These are phyloP conservation scores for Sardina pilchardus DNA, from an alignment of 2,113 vertebrate species.

Conservation along the genomic window DNA sequence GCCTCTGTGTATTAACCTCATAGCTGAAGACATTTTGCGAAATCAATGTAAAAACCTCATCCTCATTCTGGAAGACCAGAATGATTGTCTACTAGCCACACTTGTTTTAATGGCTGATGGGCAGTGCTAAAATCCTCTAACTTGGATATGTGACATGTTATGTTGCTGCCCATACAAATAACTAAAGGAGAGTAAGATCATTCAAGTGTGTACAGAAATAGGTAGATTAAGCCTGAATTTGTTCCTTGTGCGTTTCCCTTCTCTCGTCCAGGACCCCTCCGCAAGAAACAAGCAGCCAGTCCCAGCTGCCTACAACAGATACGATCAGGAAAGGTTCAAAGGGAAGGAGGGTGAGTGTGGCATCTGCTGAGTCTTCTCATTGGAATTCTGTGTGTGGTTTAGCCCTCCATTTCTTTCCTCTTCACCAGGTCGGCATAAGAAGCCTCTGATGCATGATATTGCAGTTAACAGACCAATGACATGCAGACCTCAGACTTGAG, in stretches of 20 bases:
- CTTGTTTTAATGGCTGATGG: no score
- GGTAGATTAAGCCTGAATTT: not conserved
- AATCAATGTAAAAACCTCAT: no score
- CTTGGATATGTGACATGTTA: no score
- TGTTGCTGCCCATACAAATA: no score
- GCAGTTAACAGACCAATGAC: not conserved
- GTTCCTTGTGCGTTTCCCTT: not conserved
- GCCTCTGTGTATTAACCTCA: no score
- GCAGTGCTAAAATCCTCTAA: no score
- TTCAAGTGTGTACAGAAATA: not conserved
- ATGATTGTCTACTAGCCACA: no score
- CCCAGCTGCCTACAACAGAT: conserved; percentile 96
- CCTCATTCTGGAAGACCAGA: no score
- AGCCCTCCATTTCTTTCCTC: not conserved
- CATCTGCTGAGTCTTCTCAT: conserved; percentile 5
- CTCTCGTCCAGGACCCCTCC: conserved; percentile 81
- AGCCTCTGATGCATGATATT: not conserved
- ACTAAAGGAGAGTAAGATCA: not conserved
- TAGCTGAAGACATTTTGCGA: no score
- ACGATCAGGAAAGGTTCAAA: conserved; percentile 97
- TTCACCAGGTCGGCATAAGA: not conserved
- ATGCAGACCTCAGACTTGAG: not conserved
- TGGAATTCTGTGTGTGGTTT: not conserved
- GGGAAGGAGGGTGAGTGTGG: conserved; percentile 90
- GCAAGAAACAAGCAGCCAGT: conserved; percentile 92